Evolutionary conservation across 2,888 invertebrate genomes (phyloP).

Genomic region (Phalera bucephala): DNA sequence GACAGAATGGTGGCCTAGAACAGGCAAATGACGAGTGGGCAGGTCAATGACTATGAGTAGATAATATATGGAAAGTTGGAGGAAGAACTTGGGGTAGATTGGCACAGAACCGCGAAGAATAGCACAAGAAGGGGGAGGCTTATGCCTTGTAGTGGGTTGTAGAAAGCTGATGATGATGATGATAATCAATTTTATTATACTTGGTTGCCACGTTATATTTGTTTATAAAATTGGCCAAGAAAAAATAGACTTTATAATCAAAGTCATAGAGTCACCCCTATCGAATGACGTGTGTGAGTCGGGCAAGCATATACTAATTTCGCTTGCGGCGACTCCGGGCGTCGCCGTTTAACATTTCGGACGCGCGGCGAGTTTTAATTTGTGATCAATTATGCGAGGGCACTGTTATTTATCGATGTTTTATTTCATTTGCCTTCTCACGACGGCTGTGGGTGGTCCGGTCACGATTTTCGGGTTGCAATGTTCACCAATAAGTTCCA

Average conservation of each 20-base stretch:
- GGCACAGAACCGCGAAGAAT: too few species aligned
- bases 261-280: conserved; percentile 34
- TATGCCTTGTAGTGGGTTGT: too few species aligned
- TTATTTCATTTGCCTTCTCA: conserved; percentile 81
- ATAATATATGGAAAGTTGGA: too few species aligned
- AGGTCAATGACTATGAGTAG: too few species aligned
- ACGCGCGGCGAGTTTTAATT: conserved; percentile 80
- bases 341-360: conserved; percentile 75
- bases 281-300: conserved; percentile 35
- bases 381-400: conserved; percentile 82
- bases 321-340: conserved; percentile 63
- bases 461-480: conserved; percentile 75
- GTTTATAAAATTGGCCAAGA: too few species aligned
- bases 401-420: conserved; percentile 81
- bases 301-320: conserved; percentile 65
- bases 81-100: too few species aligned
- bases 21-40: too few species aligned
- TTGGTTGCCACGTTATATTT: too few species aligned
- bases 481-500: conserved; percentile 74
- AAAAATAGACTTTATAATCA: too few species aligned
- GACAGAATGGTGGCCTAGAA: too few species aligned
- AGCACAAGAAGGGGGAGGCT: too few species aligned
- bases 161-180: conserved; percentile 11
- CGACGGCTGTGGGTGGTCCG: conserved; percentile 77
- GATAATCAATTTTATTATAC: too few species aligned